phyloP scores from a whole-genome alignment of 2,888 invertebrate species.

The Notodonta ziczac region DNA sequence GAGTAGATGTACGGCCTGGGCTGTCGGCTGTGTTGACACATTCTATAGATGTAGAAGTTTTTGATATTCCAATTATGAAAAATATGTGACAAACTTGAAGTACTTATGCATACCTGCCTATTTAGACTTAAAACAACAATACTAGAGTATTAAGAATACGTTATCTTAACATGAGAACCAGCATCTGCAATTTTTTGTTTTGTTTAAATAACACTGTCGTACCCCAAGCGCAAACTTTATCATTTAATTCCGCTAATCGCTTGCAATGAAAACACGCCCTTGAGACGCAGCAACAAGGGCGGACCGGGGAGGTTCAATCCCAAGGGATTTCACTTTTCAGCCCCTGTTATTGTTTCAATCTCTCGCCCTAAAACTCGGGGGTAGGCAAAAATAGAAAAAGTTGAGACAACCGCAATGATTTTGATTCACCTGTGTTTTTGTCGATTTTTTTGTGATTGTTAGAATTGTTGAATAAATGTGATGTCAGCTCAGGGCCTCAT shows the following conservation, averaged over 20 bases:
- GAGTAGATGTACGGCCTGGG: no score
- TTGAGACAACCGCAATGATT: slow-evolving; percentile 52
- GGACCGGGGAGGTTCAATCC: slow-evolving; percentile 34
- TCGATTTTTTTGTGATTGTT: background rate
- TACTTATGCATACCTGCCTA: no score
- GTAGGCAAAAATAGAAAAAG: slow-evolving; percentile 35
- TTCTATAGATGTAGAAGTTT: no score
- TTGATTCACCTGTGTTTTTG: slow-evolving; percentile 32
- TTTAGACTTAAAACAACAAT: no score
- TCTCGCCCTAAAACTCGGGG: slow-evolving; percentile 55
- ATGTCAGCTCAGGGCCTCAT: no score
- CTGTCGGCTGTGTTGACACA: no score
- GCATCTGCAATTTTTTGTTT: background rate
- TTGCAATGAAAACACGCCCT: slow-evolving; percentile 14
- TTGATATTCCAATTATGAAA: no score
- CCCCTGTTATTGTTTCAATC: slow-evolving; percentile 81
- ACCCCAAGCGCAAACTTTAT: background rate
- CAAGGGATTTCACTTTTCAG: slow-evolving; percentile 61
- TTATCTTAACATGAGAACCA: background rate
- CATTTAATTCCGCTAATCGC: slow-evolving; percentile 24
- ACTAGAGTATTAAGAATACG: no score
- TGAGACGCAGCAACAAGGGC: slow-evolving; percentile 25
- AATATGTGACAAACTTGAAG: no score
- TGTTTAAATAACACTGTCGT: slow-evolving; percentile 8
- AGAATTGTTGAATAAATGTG: no score